Evolutionary conservation across 2,888 invertebrate species (phyloP).

Genomic region (Saturnia japonica): DNA sequence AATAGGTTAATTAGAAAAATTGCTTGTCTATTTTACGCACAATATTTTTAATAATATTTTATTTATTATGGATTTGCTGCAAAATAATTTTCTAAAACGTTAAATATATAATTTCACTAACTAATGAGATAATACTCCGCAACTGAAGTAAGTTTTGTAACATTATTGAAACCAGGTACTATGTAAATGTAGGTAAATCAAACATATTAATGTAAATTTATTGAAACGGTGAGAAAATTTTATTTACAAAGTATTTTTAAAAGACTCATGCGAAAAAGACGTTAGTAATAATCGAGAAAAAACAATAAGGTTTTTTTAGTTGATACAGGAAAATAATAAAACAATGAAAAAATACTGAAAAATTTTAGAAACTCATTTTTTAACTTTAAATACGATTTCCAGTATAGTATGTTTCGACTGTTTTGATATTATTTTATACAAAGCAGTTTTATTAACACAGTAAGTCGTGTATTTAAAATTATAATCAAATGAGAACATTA

Average conservation of each 20-base stretch:
- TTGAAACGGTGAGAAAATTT: neutral
- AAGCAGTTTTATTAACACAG: neutral
- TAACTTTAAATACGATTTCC: too few relatives aligned
- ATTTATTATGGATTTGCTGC: neutral
- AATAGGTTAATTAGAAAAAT: neutral
- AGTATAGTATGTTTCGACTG: neutral
- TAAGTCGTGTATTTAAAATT: neutral
- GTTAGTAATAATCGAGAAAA: neutral
- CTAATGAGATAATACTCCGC: constrained; percentile 12
- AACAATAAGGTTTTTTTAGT: neutral
- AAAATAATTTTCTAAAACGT: neutral
- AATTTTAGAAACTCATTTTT: too few relatives aligned
- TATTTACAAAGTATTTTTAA: neutral
- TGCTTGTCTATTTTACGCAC: neutral
- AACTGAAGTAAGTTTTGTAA: neutral
- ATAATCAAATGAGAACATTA: neutral
- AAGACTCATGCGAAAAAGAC: neutral
- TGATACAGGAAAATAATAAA: too few relatives aligned
- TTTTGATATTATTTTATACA: neutral
- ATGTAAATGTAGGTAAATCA: neutral
- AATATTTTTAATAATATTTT: neutral
- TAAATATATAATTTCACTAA: constrained; percentile 4
- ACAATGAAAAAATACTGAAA: too few relatives aligned
- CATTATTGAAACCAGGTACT: constrained; percentile 9
- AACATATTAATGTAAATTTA: neutral